Conservation (phyloP, 1,140 invertebrate genomes). For the Frieseomelitta varia region DNA sequence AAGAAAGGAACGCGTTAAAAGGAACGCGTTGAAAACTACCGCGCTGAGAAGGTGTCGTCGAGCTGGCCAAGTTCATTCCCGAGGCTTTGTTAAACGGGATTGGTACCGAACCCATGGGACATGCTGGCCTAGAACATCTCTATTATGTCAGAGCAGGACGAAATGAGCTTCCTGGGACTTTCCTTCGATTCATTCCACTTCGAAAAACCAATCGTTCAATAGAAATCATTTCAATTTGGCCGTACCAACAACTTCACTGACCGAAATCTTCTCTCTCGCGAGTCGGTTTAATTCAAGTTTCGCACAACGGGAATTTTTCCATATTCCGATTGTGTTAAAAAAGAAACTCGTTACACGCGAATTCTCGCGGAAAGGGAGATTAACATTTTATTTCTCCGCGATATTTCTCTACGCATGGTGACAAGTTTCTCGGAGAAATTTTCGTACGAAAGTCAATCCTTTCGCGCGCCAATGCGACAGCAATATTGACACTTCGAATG, state of each 20-base stretch:
- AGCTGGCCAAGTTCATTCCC: conserved; percentile 67
- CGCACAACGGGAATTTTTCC: not conserved
- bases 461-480: conserved; percentile 34
- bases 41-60: conserved; percentile 58
- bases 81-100: conserved; percentile 70
- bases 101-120: conserved; percentile 69
- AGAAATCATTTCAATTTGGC: conserved; percentile 51
- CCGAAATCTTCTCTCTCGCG: not conserved
- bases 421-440: too few species aligned
- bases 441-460: not conserved
- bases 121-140: conserved; percentile 66
- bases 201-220: conserved; percentile 57
- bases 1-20: conserved; percentile 52
- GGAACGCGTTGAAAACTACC: conserved; percentile 41
- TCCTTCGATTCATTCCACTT: conserved; percentile 58
- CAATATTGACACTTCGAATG: conserved; percentile 38
- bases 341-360: not conserved
- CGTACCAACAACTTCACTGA: conserved; percentile 2
- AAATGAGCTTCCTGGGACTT: conserved; percentile 72
- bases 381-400: too few species aligned
- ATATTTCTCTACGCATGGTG: too few species aligned
- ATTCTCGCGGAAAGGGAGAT: not conserved
- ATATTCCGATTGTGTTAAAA: not conserved
- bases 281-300: not conserved
- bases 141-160: conserved; percentile 68